These are phyloP conservation scores for Triplophysa bombifrons DNA, from an alignment of 2,797 vertebrate species.

Conservation along the genomic window DNA sequence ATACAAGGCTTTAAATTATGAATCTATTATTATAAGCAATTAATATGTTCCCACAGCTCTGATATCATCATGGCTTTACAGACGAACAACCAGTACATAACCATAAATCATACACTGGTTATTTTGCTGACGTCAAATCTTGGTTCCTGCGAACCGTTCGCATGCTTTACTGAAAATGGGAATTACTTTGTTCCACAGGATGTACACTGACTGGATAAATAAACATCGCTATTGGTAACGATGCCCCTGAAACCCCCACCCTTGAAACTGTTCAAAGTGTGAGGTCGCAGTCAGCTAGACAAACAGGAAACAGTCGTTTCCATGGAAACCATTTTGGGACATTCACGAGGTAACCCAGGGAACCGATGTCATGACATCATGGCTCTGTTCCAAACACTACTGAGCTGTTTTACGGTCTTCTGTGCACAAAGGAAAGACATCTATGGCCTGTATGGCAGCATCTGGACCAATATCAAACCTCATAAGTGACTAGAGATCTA, in stretches of 20 bases:
- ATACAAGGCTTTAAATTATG: neutral
- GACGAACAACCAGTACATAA: neutral
- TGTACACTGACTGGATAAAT: conserved; percentile 42
- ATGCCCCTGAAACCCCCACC: conserved; percentile 21
- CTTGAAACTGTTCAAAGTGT: conserved; percentile 36
- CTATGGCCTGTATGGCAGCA: neutral
- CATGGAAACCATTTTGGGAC: conserved; percentile 44
- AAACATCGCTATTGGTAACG: conserved; percentile 42
- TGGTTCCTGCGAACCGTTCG: neutral
- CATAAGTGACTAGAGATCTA: neutral
- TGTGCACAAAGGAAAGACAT: neutral
- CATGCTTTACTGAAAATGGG: conserved; percentile 44
- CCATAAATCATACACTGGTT: conserved; percentile 12
- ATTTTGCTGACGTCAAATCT: conserved; percentile 24
- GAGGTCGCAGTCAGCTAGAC: conserved; percentile 54
- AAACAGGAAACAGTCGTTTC: conserved; percentile 71
- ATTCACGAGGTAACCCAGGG: conserved; percentile 1
- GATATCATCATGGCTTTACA: conserved; percentile 1
- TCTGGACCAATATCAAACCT: neutral
- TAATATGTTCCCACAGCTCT: neutral
- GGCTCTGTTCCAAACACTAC: neutral
- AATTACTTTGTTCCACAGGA: conserved; percentile 56
- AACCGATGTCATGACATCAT: neutral
- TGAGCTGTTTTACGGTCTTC: neutral
- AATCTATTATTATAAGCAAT: neutral